phyloP scores from a whole-genome alignment of 2,888 invertebrate genomes.

The Euplexia lucipara region DNA sequence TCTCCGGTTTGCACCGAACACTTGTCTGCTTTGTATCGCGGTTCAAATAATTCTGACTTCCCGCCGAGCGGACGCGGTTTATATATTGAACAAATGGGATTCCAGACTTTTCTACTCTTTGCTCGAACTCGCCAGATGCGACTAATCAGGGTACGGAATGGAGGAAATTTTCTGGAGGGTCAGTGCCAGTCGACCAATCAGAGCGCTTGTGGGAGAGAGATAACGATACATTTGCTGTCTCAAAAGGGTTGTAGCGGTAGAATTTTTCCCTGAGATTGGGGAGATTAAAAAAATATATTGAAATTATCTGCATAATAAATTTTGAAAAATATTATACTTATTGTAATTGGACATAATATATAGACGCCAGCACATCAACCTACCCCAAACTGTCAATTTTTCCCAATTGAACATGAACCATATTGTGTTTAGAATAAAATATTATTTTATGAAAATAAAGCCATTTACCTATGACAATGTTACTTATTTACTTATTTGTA shows the following conservation, averaged over 20 bases:
- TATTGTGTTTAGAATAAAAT: too few species aligned
- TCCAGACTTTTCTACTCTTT: conserved; percentile 74
- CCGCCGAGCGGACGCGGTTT: conserved; percentile 72
- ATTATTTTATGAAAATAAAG: too few species aligned
- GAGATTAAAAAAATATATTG: background rate
- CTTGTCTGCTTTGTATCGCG: conserved; percentile 74
- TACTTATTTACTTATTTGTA: too few species aligned
- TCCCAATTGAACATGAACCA: too few species aligned
- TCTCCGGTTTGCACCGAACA: conserved; percentile 76
- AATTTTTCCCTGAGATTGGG: conserved; percentile 51
- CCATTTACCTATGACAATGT: too few species aligned
- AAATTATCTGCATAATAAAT: background rate
- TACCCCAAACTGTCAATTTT: too few species aligned
- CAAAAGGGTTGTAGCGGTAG: conserved; percentile 41
- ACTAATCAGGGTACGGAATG: conserved; percentile 71
- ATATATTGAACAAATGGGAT: conserved; percentile 76
- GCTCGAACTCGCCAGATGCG: conserved; percentile 53
- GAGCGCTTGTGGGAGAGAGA: conserved; percentile 55
- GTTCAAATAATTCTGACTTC: conserved; percentile 83
- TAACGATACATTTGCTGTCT: conserved; percentile 23
- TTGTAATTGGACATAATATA: background rate
- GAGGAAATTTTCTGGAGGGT: conserved; percentile 74
- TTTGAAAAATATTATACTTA: background rate
- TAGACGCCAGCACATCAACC: too few species aligned
- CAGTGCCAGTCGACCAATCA: conserved; percentile 68